Conservation (phyloP, 2,797 vertebrate species). For the Dromococcyx pavoninus region DNA sequence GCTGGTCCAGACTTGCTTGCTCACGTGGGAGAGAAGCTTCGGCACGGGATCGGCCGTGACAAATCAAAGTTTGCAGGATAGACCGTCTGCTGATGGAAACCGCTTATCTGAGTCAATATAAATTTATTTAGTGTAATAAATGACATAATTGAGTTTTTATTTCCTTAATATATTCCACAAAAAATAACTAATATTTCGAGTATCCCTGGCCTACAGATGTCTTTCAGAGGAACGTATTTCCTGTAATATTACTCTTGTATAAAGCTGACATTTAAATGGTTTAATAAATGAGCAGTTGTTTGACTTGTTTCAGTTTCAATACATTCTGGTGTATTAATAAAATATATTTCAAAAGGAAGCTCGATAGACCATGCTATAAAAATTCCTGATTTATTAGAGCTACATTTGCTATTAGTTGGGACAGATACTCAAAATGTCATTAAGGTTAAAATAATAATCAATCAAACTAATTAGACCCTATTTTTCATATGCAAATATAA, state of each 20-base stretch:
- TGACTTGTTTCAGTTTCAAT: slow-evolving; percentile 81
- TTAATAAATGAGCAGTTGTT: slow-evolving; percentile 82
- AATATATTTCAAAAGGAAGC: slow-evolving; percentile 78
- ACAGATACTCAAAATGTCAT: slow-evolving; percentile 83
- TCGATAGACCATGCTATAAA: slow-evolving; percentile 72
- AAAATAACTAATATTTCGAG: slow-evolving; percentile 78
- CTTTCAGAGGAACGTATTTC: slow-evolving; percentile 71
- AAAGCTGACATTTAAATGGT: slow-evolving; percentile 79
- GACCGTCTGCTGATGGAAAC: slow-evolving; percentile 66
- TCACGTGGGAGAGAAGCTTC: accelerated
- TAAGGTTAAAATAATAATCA: slow-evolving; percentile 86
- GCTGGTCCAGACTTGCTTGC: accelerated
- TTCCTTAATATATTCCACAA: slow-evolving; percentile 77
- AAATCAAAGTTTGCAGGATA: slow-evolving; percentile 35
- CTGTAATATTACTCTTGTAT: slow-evolving; percentile 73
- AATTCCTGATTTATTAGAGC: slow-evolving; percentile 78
- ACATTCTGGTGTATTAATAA: slow-evolving; percentile 79
- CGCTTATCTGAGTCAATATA: slow-evolving; percentile 74
- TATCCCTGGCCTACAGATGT: slow-evolving; percentile 66
- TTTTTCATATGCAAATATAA: slow-evolving; percentile 86
- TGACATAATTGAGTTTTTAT: slow-evolving; percentile 83
- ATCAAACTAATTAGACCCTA: slow-evolving; percentile 83
- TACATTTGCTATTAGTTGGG: slow-evolving; percentile 78
- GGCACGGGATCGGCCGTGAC: accelerated
- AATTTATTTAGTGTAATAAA: slow-evolving; percentile 79